A percentile compares a stretch with the other conserved stretches of the same genome.
phyloP scores from a whole-genome alignment of 2,888 invertebrate species.

The Tethea ocularis region DNA sequence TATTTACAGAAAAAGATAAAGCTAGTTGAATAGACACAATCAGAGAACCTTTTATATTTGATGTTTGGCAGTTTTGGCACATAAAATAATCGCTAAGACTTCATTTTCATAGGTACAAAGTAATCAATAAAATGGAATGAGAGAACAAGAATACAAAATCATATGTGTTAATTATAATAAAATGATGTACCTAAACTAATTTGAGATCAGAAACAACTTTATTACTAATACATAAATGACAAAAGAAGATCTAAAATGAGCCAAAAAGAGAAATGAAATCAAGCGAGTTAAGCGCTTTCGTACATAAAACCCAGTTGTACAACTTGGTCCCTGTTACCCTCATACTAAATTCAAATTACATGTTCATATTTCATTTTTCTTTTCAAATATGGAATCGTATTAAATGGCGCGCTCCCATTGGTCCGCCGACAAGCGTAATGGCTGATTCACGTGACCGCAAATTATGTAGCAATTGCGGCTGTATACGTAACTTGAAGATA shows the following conservation, averaged over 20 bases:
- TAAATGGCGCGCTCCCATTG: constrained; percentile 73
- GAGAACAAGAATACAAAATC: too few relatives aligned
- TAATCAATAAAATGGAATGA: too few relatives aligned
- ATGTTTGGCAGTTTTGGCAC: too few relatives aligned
- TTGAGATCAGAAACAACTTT: too few relatives aligned
- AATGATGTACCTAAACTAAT: too few relatives aligned
- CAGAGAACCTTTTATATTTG: too few relatives aligned
- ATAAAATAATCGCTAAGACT: too few relatives aligned
- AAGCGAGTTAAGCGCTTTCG: neutral
- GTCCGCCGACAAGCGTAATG: constrained; percentile 67
- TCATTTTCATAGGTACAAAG: too few relatives aligned
- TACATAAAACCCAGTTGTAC: constrained; percentile 15
- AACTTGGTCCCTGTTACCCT: constrained; percentile 27
- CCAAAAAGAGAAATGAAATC: too few relatives aligned
- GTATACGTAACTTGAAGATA: constrained; percentile 53
- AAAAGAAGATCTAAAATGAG: neutral
- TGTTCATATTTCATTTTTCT: constrained; percentile 47
- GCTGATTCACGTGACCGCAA: constrained; percentile 80
- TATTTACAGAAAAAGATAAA: too few relatives aligned
- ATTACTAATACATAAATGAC: neutral
- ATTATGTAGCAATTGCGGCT: constrained; percentile 70
- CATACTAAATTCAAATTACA: constrained; percentile 53
- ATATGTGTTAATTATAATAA: too few relatives aligned
- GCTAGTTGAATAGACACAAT: too few relatives aligned
- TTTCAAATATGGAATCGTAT: constrained; percentile 74